phyloP scores from a whole-genome alignment of 2,888 invertebrate species.

The Teinopalpus imperialis region DNA sequence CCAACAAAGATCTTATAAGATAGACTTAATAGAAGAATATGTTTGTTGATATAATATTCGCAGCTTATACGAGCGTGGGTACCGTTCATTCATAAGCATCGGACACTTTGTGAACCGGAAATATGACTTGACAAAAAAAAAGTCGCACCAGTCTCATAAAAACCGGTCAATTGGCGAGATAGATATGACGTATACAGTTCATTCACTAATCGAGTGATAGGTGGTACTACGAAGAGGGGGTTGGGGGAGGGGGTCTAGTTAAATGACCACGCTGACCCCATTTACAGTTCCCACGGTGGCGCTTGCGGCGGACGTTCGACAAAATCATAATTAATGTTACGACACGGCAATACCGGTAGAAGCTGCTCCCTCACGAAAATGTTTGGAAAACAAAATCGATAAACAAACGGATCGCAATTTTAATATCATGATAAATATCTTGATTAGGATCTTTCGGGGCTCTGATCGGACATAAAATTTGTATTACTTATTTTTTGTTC shows the following conservation, averaged over 20 bases:
- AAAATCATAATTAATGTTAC: slow-evolving; percentile 61
- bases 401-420: slow-evolving; percentile 6
- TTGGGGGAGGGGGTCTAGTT: slow-evolving; percentile 32
- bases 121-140: slow-evolving; percentile 11
- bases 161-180: slow-evolving; percentile 20
- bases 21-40: no score
- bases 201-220: slow-evolving; percentile 30
- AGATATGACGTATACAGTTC: slow-evolving; percentile 28
- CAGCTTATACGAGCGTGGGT: neutral
- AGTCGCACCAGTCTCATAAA: slow-evolving; percentile 3
- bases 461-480: neutral
- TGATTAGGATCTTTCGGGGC: slow-evolving; percentile 2
- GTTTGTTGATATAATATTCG: no score
- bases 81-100: slow-evolving; percentile 23
- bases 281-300: slow-evolving; percentile 73
- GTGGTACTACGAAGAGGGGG: slow-evolving; percentile 22
- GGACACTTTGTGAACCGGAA: slow-evolving; percentile 15
- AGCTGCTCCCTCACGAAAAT: slow-evolving; percentile 29
- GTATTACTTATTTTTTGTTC: neutral
- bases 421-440: neutral
- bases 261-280: slow-evolving; percentile 43
- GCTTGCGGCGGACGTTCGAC: slow-evolving; percentile 55
- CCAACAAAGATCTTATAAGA: no score
- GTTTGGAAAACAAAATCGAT: slow-evolving; percentile 13
- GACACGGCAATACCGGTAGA: slow-evolving; percentile 59